A percentile compares a stretch with the other conserved stretches of the same genome.
Evolutionary conservation across 2,888 invertebrate species (phyloP).

Genomic region (Troides oblongomaculatus): DNA sequence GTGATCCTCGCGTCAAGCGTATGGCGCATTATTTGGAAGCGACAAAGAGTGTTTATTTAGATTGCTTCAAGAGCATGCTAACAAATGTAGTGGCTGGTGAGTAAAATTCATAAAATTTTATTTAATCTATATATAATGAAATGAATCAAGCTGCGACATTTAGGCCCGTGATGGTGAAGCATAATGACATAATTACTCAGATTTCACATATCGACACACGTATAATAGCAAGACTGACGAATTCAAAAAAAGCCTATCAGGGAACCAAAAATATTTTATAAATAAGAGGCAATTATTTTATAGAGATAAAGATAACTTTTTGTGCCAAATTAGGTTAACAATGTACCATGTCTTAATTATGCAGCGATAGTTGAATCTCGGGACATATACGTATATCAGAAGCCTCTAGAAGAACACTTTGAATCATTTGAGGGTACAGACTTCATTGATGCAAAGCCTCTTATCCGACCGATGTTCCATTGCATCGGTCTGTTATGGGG

Average conservation of each 20-base stretch:
- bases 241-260: neutral
- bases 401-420: slow-evolving; percentile 85
- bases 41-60: slow-evolving; percentile 88
- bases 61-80: slow-evolving; percentile 88
- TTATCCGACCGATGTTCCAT: slow-evolving; percentile 86
- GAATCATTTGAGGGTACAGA: slow-evolving; percentile 85
- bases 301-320: too few species aligned
- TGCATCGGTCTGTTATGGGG: slow-evolving; percentile 92
- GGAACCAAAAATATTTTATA: too few species aligned
- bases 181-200: too few species aligned
- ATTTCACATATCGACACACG: too few species aligned
- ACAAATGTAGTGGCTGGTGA: slow-evolving; percentile 88
- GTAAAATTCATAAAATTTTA: slow-evolving; percentile 23
- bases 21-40: slow-evolving; percentile 90
- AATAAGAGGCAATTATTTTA: neutral
- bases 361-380: slow-evolving; percentile 89
- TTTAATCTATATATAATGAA: too few species aligned
- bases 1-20: slow-evolving; percentile 89
- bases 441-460: slow-evolving; percentile 81
- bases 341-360: neutral
- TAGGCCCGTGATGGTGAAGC: too few species aligned
- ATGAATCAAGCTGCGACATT: too few species aligned
- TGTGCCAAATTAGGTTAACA: too few species aligned
- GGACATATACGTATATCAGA: slow-evolving; percentile 89
- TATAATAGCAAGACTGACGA: neutral